Evolutionary conservation across 2,113 vertebrate species (phyloP).

Genomic region (Cygnus buccinator): DNA sequence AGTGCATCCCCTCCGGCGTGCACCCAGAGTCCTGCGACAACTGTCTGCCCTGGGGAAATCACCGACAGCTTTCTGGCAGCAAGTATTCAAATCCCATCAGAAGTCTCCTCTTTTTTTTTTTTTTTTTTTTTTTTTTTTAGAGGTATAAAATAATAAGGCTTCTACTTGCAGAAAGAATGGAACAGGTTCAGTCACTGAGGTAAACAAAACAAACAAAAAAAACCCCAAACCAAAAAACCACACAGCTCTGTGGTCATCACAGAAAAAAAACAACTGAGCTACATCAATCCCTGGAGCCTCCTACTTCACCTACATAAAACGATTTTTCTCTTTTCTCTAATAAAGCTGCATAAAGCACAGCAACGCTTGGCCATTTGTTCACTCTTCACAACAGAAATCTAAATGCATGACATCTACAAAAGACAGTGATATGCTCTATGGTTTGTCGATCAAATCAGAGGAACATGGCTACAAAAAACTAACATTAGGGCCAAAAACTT

Average conservation of each 20-base stretch:
- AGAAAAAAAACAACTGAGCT: background rate
- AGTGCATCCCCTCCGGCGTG: background rate
- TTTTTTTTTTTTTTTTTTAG: background rate
- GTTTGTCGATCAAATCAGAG: background rate
- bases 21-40: background rate
- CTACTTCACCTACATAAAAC: background rate
- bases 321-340: background rate
- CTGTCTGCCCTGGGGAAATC: background rate
- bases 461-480: background rate
- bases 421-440: rapidly evolving
- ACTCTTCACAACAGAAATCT: background rate
- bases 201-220: background rate
- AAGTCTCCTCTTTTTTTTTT: background rate
- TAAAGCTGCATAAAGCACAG: background rate
- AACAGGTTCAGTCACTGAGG: background rate
- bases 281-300: background rate
- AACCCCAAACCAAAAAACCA: background rate
- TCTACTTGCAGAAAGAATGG: background rate
- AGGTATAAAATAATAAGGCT: background rate
- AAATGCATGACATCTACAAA: rapidly evolving
- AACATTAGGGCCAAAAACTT: background rate
- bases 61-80: background rate
- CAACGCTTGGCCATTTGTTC: background rate
- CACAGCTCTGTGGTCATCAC: background rate
- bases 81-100: background rate